A percentile compares a stretch with the other conserved stretches of the same genome.
These are phyloP conservation scores for Volucella inanis DNA, from an alignment of 2,888 invertebrate genomes.

Conservation along the genomic window DNA sequence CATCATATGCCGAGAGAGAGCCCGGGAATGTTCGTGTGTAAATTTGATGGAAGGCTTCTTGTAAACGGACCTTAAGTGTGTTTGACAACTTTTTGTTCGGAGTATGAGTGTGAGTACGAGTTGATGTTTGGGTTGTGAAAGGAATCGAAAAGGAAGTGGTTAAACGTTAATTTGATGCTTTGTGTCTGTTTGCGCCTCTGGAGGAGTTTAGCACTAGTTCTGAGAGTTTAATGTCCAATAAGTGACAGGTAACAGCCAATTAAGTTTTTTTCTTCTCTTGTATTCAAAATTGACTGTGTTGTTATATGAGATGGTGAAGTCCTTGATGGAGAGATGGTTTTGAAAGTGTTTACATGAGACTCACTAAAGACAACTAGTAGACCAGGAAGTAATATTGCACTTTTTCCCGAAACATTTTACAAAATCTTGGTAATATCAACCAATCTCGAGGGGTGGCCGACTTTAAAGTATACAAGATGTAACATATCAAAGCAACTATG, in stretches of 20 bases:
- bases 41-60: conserved; percentile 38
- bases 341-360: too few relatives aligned
- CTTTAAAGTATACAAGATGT: too few relatives aligned
- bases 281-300: too few relatives aligned
- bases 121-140: not conserved
- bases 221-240: not conserved
- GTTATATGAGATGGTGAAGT: too few relatives aligned
- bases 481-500: too few relatives aligned
- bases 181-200: not conserved
- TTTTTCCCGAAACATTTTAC: too few relatives aligned
- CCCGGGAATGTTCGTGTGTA: not conserved
- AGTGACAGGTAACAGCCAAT: conserved; percentile 1
- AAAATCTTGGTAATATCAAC: too few relatives aligned
- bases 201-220: not conserved
- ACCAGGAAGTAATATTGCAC: too few relatives aligned
- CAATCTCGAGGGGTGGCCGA: too few relatives aligned
- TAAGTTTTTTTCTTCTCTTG: not conserved
- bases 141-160: conserved; percentile 22
- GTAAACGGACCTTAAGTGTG: conserved; percentile 8
- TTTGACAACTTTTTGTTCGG: conserved; percentile 35
- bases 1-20: conserved; percentile 5
- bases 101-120: not conserved
- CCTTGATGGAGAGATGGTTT: too few relatives aligned
- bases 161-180: conserved; percentile 13
- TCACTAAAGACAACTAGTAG: too few relatives aligned